These are phyloP conservation scores for Carassius carassius DNA, from an alignment of 2,113 vertebrate genomes.

Conservation along the genomic window DNA sequence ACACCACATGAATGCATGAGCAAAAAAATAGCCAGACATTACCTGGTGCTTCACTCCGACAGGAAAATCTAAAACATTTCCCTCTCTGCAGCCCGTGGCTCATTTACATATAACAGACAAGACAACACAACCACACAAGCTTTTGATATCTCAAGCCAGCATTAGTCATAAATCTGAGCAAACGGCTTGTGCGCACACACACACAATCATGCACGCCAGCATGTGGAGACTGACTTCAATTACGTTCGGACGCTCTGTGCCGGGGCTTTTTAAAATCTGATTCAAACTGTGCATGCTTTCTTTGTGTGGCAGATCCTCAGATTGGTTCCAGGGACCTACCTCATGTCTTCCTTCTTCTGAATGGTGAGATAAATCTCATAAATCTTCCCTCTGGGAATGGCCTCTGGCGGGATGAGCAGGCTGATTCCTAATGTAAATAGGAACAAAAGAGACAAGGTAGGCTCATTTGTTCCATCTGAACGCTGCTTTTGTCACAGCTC, in stretches of 20 bases:
- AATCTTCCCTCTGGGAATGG: constrained; percentile 98
- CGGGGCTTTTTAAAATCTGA: constrained; percentile 9
- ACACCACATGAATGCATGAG: constrained; percentile 3
- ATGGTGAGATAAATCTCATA: constrained; percentile 98
- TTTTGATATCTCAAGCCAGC: constrained; percentile 14
- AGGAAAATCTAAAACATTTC: neutral
- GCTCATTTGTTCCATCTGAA: constrained; percentile 69
- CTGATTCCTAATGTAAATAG: constrained; percentile 88
- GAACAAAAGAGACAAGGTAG: constrained; percentile 63
- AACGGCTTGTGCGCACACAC: constrained; percentile 34
- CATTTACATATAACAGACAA: constrained; percentile 10
- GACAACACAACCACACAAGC: constrained; percentile 4
- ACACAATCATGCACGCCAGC: constrained; percentile 62
- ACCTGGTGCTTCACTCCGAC: constrained; percentile 13
- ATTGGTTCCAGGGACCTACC: constrained; percentile 82
- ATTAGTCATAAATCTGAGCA: constrained; percentile 34
- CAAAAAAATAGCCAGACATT: neutral
- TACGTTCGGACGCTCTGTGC: neutral
- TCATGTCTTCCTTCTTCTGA: constrained; percentile 96
- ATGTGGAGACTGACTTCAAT: constrained; percentile 35
- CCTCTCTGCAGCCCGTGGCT: neutral
- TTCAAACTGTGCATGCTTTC: constrained; percentile 30
- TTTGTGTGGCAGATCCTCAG: constrained; percentile 63
- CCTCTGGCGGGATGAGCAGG: constrained; percentile 96
- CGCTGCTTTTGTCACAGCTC: constrained; percentile 65